Evolutionary conservation across 1,140 invertebrate species (phyloP).

Genomic region (Eufriesea mexicana): DNA sequence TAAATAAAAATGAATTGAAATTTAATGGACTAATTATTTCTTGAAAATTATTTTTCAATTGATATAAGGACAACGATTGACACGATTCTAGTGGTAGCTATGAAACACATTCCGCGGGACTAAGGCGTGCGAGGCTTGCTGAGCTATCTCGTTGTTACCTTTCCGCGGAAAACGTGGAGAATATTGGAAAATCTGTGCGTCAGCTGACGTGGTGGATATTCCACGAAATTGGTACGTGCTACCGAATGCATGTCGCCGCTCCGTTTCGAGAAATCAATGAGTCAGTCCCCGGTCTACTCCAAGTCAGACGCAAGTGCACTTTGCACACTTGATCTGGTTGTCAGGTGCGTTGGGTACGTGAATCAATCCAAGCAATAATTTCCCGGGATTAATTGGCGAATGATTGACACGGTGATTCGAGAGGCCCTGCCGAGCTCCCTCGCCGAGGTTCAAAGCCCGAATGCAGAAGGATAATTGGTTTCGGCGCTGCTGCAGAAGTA

Average conservation of each 20-base stretch:
- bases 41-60: too few relatives aligned
- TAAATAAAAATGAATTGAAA: too few relatives aligned
- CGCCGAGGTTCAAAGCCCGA: slow-evolving; percentile 54
- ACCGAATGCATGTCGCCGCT: neutral
- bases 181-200: neutral
- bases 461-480: slow-evolving; percentile 66
- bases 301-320: slow-evolving; percentile 64
- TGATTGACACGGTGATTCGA: slow-evolving; percentile 67
- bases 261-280: slow-evolving; percentile 55
- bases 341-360: slow-evolving; percentile 53
- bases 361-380: slow-evolving; percentile 69
- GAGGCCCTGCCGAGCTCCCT: slow-evolving; percentile 40
- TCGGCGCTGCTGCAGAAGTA: slow-evolving; percentile 57
- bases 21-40: too few relatives aligned
- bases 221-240: slow-evolving; percentile 7
- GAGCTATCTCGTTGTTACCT: too few relatives aligned
- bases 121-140: too few relatives aligned
- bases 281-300: slow-evolving; percentile 38
- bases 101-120: too few relatives aligned
- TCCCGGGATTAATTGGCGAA: slow-evolving; percentile 66
- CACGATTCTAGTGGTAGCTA: too few relatives aligned
- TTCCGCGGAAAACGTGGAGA: neutral
- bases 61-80: too few relatives aligned
- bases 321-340: slow-evolving; percentile 61
- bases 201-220: neutral